A percentile compares a stretch with the other conserved stretches of the same genome.
Conservation (phyloP, 2,797 vertebrate species). For the Neosilurus mollespiculum region DNA sequence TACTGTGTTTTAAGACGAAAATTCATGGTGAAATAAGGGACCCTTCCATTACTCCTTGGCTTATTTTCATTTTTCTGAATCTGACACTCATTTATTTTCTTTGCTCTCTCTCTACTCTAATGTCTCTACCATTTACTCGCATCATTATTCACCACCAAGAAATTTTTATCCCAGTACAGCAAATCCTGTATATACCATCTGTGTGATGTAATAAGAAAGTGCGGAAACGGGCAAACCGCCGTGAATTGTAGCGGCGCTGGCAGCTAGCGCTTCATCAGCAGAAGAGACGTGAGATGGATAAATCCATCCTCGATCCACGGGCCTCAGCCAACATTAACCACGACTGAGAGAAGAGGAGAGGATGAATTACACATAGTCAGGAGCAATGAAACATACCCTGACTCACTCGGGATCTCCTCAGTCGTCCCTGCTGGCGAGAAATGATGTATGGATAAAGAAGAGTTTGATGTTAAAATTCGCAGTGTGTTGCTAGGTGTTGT, state of each 20-base stretch:
- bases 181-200: slow-evolving; percentile 1
- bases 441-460: background rate
- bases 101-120: slow-evolving; percentile 12
- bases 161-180: background rate
- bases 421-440: background rate
- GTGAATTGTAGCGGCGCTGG: background rate
- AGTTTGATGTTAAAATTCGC: background rate
- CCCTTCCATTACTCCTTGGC: background rate
- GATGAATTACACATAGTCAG: slow-evolving; percentile 7
- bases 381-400: background rate
- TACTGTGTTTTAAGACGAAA: background rate
- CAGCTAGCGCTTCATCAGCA: slow-evolving; percentile 3
- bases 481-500: no score
- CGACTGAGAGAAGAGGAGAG: slow-evolving; percentile 1
- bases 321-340: slow-evolving; percentile 14
- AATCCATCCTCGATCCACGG: slow-evolving; percentile 1
- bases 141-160: background rate
- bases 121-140: background rate
- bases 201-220: slow-evolving; percentile 11
- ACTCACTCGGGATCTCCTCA: background rate
- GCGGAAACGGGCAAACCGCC: background rate
- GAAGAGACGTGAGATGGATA: background rate
- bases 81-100: background rate
- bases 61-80: background rate
- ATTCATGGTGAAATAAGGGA: background rate